Conservation (phyloP, 2,797 vertebrate species). For the Pangasius mekongensis region DNA sequence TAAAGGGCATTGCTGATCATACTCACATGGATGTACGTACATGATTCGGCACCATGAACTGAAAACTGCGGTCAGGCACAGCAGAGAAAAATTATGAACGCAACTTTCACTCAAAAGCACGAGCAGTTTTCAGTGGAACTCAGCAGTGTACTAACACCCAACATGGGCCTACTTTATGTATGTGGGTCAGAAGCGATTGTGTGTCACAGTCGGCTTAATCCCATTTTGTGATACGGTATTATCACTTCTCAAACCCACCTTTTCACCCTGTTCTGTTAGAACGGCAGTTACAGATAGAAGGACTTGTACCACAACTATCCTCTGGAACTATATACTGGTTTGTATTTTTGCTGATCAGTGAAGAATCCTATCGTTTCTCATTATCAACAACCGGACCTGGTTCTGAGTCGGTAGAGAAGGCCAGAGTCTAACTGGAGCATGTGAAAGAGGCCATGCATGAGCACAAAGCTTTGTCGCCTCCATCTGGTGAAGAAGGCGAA, state of each 20-base stretch:
- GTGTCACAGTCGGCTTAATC: slow-evolving; percentile 9
- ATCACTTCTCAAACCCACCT: neutral
- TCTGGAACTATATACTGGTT: neutral
- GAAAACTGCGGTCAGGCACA: neutral
- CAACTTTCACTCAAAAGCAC: neutral
- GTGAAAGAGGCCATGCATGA: neutral
- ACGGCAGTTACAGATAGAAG: neutral
- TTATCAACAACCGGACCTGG: neutral
- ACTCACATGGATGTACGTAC: neutral
- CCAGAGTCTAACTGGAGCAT: neutral
- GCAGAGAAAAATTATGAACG: neutral
- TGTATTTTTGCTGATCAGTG: neutral
- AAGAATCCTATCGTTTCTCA: neutral
- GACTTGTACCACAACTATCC: neutral
- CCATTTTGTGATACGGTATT: neutral
- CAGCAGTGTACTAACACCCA: neutral
- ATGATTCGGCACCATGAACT: neutral
- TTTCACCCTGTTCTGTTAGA: neutral
- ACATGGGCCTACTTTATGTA: slow-evolving; percentile 1
- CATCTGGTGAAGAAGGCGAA: slow-evolving; percentile 38
- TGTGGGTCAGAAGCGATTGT: slow-evolving; percentile 11
- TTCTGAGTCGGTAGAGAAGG: neutral
- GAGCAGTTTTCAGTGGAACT: neutral
- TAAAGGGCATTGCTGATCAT: neutral
- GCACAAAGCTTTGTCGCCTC: slow-evolving; percentile 43